These are phyloP conservation scores for Neelides sp. DNA, from an alignment of 1,140 invertebrate genomes.

Conservation along the genomic window DNA sequence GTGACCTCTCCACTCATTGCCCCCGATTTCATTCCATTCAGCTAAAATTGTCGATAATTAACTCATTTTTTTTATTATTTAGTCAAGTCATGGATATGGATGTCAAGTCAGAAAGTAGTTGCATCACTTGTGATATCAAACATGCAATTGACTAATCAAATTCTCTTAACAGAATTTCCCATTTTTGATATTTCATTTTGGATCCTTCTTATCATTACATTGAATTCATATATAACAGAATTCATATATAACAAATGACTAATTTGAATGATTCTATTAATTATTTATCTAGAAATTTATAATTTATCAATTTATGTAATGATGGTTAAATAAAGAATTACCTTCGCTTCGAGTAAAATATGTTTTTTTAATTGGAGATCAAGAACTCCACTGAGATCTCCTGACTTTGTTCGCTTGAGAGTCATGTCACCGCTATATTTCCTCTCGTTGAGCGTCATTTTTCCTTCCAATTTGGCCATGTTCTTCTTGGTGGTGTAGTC, in stretches of 20 bases:
- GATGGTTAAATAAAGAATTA: conserved; percentile 6
- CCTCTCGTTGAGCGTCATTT: conserved; percentile 24
- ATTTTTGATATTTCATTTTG: no score
- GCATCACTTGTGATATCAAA: no score
- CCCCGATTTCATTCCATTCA: conserved; percentile 3
- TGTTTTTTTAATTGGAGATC: conserved; percentile 22
- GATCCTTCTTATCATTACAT: no score
- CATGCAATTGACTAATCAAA: no score
- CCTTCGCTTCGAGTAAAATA: conserved; percentile 22
- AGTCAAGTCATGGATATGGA: no score
- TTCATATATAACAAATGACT: not conserved
- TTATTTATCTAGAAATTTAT: not conserved
- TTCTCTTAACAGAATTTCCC: no score
- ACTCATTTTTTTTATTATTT: no score
- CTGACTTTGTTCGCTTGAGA: conserved; percentile 7
- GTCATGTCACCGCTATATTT: conserved; percentile 27
- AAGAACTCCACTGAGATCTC: conserved; percentile 9
- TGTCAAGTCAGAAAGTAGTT: no score
- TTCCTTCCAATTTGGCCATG: conserved; percentile 23
- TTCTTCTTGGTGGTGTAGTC: conserved; percentile 20
- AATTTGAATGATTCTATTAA: not conserved
- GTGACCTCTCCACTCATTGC: not conserved
- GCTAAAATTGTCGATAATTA: conserved; percentile 1
- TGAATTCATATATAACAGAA: no score
- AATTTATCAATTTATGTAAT: not conserved